Percentiles rank a stretch among this genome's conserved stretches.
These are phyloP conservation scores for Crax fasciolata DNA, from an alignment of 2,797 vertebrate genomes.

Conservation along the genomic window DNA sequence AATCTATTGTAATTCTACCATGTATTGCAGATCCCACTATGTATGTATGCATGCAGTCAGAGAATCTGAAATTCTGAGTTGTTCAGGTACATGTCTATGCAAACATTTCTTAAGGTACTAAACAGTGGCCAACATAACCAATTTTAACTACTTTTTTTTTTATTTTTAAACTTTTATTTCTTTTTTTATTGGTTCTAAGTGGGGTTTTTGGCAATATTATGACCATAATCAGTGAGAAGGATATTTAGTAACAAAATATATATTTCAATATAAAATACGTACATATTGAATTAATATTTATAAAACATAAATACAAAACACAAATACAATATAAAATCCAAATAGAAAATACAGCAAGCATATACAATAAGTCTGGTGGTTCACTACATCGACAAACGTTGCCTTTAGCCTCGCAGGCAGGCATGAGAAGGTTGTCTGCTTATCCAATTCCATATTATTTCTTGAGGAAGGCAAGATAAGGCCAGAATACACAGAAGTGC, in stretches of 20 bases:
- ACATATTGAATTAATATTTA: background rate
- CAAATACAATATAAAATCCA: background rate
- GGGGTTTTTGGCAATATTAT: background rate
- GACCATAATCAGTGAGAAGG: background rate
- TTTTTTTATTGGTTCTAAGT: background rate
- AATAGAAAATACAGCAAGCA: background rate
- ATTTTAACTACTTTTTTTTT: rapidly evolving
- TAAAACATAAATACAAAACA: background rate
- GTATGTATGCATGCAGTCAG: background rate
- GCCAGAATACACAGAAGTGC: background rate
- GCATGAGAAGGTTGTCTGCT: background rate
- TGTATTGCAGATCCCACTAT: background rate
- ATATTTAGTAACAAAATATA: background rate
- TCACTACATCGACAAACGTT: background rate
- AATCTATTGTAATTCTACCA: background rate
- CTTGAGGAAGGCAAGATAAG: background rate
- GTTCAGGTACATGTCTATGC: rapidly evolving
- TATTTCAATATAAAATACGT: background rate
- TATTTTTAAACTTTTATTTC: rapidly evolving
- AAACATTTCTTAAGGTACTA: background rate
- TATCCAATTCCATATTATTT: rapidly evolving
- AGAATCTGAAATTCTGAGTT: background rate
- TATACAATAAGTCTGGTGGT: background rate
- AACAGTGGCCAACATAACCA: background rate
- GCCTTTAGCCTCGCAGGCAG: background rate